Base-by-base conservation (phyloP, 2,888 invertebrate species). In the Apocheima hispidaria region DNA sequence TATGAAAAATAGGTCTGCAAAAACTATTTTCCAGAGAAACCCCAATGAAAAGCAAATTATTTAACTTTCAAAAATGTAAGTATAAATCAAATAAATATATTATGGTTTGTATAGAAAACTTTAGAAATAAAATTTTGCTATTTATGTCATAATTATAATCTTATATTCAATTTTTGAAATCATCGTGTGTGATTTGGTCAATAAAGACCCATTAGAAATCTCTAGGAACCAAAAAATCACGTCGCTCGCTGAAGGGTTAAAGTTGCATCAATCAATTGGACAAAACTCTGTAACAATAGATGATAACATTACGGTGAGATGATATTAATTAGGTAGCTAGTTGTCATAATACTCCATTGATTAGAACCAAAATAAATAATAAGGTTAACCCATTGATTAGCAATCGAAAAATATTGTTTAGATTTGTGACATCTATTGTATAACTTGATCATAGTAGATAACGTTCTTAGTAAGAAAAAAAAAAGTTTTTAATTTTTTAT, bases 301-400 rank as follows among this genome's bases (percentile, higher is more conserved):
- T 79, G 77, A 87, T 78, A 79, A 77, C 78, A 77, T 66, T 59
- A 53, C 57, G 46, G 35, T 43, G 71, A 63, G 79, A 83, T 88
- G 83, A 86, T 86, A 81, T 87, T 73, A 86, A 83, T 82, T 80
- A 83, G 83, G 83, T 72, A 73, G 73, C 68, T 73, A 77, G 70
- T 77, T 79, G 69, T 78, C 77, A 84, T 86, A 90, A 91, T 84
- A 88, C 18, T 41, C 77, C 81, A 89, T 89, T 89, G 85, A 89
- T 81, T 83, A 84, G 81, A 80, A 73, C 33, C 70, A 81, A 79
- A 85, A 83, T 78, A 83, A 75, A 79, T 68, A 76, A 77, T 71
- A 75, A 66, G 54, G 40, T 20, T 50, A 53, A 14, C 21, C 26
- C n/a, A n/a, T 18, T 46, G 30, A 59, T 65, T 51, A 35, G 23